A percentile compares a stretch with the other conserved stretches of the same genome.
Evolutionary conservation across 2,888 invertebrate species (phyloP).

Genomic region (Ecdyonurus torrentis): DNA sequence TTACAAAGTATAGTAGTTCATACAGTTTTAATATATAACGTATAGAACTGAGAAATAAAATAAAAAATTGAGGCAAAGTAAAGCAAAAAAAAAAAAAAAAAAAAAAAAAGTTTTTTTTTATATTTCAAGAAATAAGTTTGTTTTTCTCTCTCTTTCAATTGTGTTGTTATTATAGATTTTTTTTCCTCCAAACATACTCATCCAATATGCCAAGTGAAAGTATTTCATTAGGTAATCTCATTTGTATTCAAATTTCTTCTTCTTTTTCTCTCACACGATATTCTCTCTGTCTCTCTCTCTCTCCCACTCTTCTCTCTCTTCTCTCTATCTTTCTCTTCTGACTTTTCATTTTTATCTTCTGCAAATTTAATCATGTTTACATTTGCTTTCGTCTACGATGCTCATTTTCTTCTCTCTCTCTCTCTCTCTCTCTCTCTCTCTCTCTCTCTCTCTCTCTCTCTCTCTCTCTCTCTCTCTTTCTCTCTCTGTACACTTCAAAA

Average conservation of each 20-base stretch:
- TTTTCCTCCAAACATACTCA: no score
- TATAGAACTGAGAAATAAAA: background rate
- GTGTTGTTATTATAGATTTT: no score
- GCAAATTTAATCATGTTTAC: background rate
- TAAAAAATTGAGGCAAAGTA: background rate
- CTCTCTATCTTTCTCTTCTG: background rate
- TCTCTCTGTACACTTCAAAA: background rate
- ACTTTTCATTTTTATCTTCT: background rate
- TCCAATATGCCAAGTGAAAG: background rate
- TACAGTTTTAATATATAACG: background rate
- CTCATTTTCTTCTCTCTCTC: background rate
- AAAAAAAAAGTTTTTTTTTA: no score
- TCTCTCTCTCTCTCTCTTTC: no score
- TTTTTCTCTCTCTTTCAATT: no score
- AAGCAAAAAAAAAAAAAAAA: no score
- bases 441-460: no score
- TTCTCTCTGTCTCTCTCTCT: background rate
- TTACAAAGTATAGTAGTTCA: background rate
- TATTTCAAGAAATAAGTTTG: no score
- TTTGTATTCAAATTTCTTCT: background rate
- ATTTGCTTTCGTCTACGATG: background rate
- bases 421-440: no score
- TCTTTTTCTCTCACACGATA: background rate
- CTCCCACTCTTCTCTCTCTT: no score
- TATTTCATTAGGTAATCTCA: background rate